A percentile compares a stretch with the other conserved stretches of the same genome.
Conservation (phyloP, 2,888 invertebrate genomes). For the Rotaria magnacalcarata region DNA sequence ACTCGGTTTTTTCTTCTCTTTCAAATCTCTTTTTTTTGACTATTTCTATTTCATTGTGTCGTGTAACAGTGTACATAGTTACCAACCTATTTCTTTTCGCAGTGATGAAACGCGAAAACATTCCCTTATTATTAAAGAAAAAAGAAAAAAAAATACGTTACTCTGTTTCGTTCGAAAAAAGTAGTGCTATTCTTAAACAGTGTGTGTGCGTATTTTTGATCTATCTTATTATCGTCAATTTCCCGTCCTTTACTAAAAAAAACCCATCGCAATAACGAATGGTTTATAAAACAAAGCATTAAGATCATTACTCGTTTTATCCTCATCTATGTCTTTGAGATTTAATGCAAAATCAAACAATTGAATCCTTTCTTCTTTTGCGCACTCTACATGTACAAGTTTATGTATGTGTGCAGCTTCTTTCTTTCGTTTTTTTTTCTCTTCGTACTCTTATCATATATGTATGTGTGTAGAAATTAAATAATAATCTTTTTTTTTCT, state of each 20-base stretch:
- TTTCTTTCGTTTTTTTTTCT: not conserved
- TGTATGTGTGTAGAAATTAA: not conserved
- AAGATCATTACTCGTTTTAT: not conserved
- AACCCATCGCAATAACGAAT: not conserved
- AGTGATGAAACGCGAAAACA: slow-evolving; percentile 15
- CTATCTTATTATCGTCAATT: not conserved
- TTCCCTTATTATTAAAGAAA: not conserved
- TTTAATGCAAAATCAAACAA: not conserved
- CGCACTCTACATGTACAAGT: too few relatives aligned
- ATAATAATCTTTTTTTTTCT: not conserved
- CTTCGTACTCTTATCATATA: not conserved
- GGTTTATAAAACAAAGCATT: not conserved
- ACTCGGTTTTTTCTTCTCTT: not conserved
- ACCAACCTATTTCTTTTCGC: slow-evolving; percentile 4
- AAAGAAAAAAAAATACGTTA: not conserved
- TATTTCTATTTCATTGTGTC: not conserved
- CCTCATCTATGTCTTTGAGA: not conserved
- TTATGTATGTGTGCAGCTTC: not conserved
- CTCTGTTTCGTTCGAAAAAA: not conserved
- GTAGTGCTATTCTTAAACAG: slow-evolving; percentile 19
- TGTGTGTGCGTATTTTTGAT: not conserved
- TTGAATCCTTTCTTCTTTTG: too few relatives aligned
- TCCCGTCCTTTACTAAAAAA: not conserved
- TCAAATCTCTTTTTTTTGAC: not conserved
- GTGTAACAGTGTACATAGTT: slow-evolving; percentile 26